Evolutionary conservation across 2,888 invertebrate genomes (phyloP).

Genomic region (Tetropium fuscum): DNA sequence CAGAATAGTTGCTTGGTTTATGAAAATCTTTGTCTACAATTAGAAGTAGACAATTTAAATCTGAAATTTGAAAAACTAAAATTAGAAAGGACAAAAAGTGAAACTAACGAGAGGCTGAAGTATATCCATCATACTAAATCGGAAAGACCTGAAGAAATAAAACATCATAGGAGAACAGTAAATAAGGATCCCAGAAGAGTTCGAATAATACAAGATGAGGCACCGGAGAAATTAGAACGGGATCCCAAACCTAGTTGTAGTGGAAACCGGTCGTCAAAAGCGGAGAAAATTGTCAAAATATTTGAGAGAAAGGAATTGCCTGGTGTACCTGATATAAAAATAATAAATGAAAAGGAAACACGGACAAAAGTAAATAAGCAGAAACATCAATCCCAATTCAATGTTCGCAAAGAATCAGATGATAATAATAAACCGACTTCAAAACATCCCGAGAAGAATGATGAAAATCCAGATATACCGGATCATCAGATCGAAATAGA

Average conservation of each 20-base stretch:
- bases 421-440: conserved; percentile 6
- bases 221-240: conserved; percentile 46
- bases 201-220: conserved; percentile 45
- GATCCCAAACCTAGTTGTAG: conserved; percentile 34
- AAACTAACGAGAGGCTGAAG: conserved; percentile 56
- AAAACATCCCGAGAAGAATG: background rate
- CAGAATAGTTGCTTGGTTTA: conserved; percentile 63
- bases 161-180: conserved; percentile 17
- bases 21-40: conserved; percentile 62
- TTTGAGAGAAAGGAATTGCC: conserved; percentile 49
- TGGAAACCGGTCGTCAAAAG: conserved; percentile 24
- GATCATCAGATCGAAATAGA: conserved; percentile 31
- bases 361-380: conserved; percentile 28
- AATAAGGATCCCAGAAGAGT: conserved; percentile 40
- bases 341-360: conserved; percentile 42
- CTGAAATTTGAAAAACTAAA: conserved; percentile 44
- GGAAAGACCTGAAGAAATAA: background rate
- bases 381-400: conserved; percentile 16
- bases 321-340: conserved; percentile 50
- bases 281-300: conserved; percentile 51
- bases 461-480: background rate
- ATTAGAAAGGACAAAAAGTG: conserved; percentile 50
- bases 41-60: conserved; percentile 58
- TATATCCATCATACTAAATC: conserved; percentile 42
- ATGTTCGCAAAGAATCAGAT: conserved; percentile 9